Evolutionary conservation across 1,140 invertebrate genomes (phyloP).

Genomic region (Chrysomallon squamiferum): DNA sequence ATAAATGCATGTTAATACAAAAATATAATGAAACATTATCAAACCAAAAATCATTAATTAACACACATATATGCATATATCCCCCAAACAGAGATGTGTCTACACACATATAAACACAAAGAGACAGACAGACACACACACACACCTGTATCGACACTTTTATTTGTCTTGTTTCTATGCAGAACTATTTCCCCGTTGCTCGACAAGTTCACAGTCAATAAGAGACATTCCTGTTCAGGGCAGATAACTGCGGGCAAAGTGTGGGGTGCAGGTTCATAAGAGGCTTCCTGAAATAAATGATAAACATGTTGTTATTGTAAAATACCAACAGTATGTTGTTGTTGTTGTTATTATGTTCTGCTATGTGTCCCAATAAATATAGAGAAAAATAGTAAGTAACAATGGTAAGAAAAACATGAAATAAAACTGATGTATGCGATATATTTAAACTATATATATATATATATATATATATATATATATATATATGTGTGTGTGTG

Average conservation of each 20-base stretch:
- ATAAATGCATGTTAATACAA: no score
- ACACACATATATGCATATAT: no score
- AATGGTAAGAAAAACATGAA: background rate
- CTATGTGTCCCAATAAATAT: background rate
- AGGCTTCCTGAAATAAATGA: constrained; percentile 48
- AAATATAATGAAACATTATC: no score
- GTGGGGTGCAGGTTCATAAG: constrained; percentile 47
- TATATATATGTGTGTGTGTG: no score
- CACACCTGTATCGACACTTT: constrained; percentile 54
- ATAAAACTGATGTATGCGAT: background rate
- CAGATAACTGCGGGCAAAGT: constrained; percentile 42
- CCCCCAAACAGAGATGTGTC: no score
- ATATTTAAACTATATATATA: no score
- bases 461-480: no score
- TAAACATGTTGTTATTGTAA: no score
- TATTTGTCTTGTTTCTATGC: constrained; percentile 41
- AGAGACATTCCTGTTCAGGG: constrained; percentile 36
- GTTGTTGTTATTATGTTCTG: no score
- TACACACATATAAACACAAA: no score
- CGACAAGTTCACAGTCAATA: constrained; percentile 54
- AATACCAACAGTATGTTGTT: background rate
- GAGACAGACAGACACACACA: background rate
- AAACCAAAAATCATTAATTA: no score
- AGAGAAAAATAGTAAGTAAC: background rate
- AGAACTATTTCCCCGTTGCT: constrained; percentile 58